Percentiles rank a stretch among this genome's conserved stretches.
phyloP scores from a whole-genome alignment of 2,888 invertebrate species.

The Agelastica alni region DNA sequence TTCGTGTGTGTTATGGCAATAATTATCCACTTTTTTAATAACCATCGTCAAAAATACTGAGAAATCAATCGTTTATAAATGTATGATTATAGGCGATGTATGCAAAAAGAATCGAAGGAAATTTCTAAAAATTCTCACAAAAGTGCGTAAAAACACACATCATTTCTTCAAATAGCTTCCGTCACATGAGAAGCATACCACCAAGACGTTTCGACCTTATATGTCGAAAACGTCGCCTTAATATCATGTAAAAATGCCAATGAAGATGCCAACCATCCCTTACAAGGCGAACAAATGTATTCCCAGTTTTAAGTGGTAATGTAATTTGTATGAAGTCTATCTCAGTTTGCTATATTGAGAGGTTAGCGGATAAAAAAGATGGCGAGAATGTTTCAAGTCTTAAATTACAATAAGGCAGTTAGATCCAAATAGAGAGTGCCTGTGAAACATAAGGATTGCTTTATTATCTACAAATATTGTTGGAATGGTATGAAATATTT shows the following conservation, averaged over 20 bases:
- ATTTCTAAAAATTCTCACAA: conserved; percentile 38
- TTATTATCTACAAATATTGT: conserved; percentile 36
- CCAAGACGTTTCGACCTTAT: conserved; percentile 37
- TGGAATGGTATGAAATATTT: conserved; percentile 20
- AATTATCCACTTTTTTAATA: too few relatives aligned
- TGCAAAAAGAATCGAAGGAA: conserved; percentile 35
- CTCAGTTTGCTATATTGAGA: conserved; percentile 41
- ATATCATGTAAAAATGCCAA: conserved; percentile 45
- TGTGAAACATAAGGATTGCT: conserved; percentile 43
- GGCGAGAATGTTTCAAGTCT: conserved; percentile 37
- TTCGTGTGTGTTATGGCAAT: too few relatives aligned
- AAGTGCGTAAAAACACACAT: conserved; percentile 37
- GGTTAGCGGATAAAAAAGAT: conserved; percentile 38
- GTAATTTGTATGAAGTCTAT: conserved; percentile 45
- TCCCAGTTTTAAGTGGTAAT: conserved; percentile 38
- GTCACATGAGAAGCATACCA: conserved; percentile 41
- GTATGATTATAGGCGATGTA: conserved; percentile 6
- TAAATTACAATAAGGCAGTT: conserved; percentile 43
- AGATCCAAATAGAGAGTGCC: conserved; percentile 41
- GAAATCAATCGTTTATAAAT: too few relatives aligned
- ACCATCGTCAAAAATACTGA: too few relatives aligned
- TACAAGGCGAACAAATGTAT: conserved; percentile 40
- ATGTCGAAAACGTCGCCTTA: conserved; percentile 40
- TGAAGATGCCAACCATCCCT: conserved; percentile 43
- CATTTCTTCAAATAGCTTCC: conserved; percentile 35